Evolutionary conservation across 1,140 invertebrate genomes (phyloP).

Genomic region (Cyphomyrmex costatus): DNA sequence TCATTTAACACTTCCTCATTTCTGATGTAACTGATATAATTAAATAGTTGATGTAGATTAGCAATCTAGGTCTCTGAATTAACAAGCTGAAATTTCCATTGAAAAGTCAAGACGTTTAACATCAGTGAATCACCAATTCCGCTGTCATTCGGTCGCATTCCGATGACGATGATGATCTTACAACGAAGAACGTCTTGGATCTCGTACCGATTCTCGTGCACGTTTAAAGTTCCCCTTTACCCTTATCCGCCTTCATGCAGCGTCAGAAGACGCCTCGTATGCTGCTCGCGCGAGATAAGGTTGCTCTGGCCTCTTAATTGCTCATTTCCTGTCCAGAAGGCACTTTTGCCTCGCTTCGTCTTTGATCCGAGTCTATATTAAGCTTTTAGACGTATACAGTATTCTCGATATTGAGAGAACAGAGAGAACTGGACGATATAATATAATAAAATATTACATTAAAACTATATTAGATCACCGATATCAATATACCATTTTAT

Average conservation of each 20-base stretch:
- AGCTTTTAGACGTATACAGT: conserved; percentile 20
- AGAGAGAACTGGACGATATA: conserved; percentile 2
- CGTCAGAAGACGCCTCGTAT: conserved; percentile 59
- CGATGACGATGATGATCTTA: conserved; percentile 53
- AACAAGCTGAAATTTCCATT: conserved; percentile 25
- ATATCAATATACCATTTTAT: too few species aligned
- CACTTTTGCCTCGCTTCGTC: conserved; percentile 50
- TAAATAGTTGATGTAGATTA: conserved; percentile 34
- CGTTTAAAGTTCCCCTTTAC: conserved; percentile 52
- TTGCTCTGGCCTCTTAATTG: conserved; percentile 79
- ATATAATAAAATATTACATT: background rate
- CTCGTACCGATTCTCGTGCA: conserved; percentile 73
- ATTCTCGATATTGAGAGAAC: background rate
- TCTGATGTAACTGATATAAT: background rate
- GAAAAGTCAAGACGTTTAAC: conserved; percentile 35
- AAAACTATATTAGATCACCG: background rate
- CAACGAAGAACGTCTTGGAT: conserved; percentile 35
- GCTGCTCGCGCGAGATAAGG: conserved; percentile 75
- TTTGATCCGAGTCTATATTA: conserved; percentile 45
- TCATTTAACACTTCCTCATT: background rate
- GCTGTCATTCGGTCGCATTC: conserved; percentile 48
- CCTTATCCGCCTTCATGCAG: background rate
- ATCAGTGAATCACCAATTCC: conserved; percentile 58
- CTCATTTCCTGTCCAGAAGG: conserved; percentile 81
- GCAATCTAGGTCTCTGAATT: conserved; percentile 27